Conservation (phyloP, 37 sponge, comb jelly and placozoan genomes). For the Ephydatia muelleri region DNA sequence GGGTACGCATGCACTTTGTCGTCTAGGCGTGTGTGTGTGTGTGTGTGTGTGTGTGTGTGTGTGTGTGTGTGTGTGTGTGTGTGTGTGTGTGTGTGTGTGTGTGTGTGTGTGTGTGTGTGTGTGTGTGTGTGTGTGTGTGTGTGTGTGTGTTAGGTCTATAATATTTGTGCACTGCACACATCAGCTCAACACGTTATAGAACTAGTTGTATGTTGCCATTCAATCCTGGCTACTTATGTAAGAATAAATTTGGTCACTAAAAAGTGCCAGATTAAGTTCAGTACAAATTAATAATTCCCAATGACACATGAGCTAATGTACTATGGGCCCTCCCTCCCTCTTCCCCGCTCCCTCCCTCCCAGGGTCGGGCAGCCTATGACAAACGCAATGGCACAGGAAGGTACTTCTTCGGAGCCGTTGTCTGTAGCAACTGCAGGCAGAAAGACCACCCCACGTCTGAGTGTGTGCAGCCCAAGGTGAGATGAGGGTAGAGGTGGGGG, state of each 20-base stretch:
- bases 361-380: background rate
- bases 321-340: too few species aligned
- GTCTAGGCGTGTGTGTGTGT: background rate
- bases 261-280: too few species aligned
- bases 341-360: background rate
- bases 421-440: constrained; percentile 49
- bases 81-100: too few species aligned
- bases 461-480: constrained; percentile 46
- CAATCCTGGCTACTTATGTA: background rate
- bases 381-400: background rate
- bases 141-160: background rate
- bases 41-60: too few species aligned
- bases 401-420: background rate
- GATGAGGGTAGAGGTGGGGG: background rate
- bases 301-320: too few species aligned
- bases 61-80: too few species aligned
- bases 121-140: background rate
- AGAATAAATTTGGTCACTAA: too few species aligned
- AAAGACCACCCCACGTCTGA: background rate
- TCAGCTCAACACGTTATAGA: too few species aligned
- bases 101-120: too few species aligned
- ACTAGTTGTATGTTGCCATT: too few species aligned
- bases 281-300: too few species aligned
- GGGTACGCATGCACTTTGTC: background rate
- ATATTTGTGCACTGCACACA: too few species aligned